Percentiles rank a stretch among this genome's conserved stretches.
Conservation (phyloP, 2,797 vertebrate genomes). For the Eospalax fontanierii region DNA sequence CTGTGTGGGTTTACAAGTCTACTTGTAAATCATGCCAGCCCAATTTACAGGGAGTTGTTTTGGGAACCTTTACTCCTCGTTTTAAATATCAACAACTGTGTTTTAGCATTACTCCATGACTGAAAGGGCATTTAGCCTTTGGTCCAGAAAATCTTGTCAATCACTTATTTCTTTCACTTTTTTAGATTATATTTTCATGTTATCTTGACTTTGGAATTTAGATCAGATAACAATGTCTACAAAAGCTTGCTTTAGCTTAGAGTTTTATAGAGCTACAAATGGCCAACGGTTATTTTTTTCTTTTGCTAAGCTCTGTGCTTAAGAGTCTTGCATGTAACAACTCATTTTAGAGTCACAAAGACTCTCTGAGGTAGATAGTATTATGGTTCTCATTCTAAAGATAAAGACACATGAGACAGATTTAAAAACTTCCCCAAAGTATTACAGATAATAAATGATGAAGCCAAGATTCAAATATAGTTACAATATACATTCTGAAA, state of each 20-base stretch:
- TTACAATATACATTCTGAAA: constrained; percentile 51
- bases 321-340: constrained; percentile 34
- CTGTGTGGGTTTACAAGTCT: constrained; percentile 66
- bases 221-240: constrained; percentile 69
- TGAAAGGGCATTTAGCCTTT: constrained; percentile 71
- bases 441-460: constrained; percentile 29
- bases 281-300: constrained; percentile 39
- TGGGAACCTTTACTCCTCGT: constrained; percentile 67
- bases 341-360: constrained; percentile 49
- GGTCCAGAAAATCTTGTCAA: constrained; percentile 69
- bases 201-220: constrained; percentile 73
- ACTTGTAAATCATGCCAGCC: constrained; percentile 73
- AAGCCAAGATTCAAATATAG: constrained; percentile 45
- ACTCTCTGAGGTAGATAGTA: not conserved
- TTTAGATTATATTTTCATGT: constrained; percentile 66
- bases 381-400: constrained; percentile 56
- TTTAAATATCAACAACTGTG: constrained; percentile 80
- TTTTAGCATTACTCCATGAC: constrained; percentile 59
- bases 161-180: constrained; percentile 59
- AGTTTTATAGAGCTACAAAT: constrained; percentile 43
- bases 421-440: constrained; percentile 31
- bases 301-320: not conserved
- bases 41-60: constrained; percentile 71
- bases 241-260: constrained; percentile 71
- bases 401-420: constrained; percentile 51